A percentile compares a stretch with the other conserved stretches of the same genome.
Conservation (phyloP, 2,888 invertebrate genomes). For the Caenorhabditis sp. region DNA sequence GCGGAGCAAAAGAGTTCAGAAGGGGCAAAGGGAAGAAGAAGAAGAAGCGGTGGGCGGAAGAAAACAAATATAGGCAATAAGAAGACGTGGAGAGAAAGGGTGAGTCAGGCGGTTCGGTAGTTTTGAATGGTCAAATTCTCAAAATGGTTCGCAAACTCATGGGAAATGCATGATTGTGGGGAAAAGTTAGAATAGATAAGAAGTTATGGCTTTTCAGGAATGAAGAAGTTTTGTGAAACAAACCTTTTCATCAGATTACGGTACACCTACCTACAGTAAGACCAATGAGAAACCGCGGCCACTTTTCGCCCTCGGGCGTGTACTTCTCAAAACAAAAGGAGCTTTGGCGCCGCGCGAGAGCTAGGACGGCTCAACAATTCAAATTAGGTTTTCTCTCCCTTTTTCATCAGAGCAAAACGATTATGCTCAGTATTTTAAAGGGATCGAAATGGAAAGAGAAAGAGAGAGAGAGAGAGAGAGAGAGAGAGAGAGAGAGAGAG, state of each 20-base stretch:
- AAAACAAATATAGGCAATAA: constrained; percentile 37
- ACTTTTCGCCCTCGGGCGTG: no score
- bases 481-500: constrained; percentile 1
- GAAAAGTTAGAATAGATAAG: no score
- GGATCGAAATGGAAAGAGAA: not conserved
- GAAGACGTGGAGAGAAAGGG: constrained; percentile 8
- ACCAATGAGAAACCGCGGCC: no score
- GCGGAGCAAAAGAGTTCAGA: constrained; percentile 5
- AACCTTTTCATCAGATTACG: no score
- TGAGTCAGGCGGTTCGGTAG: not conserved
- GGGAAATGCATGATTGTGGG: no score
- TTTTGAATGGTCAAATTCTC: not conserved
- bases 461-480: no score
- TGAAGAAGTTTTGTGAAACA: no score
- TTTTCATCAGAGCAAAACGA: not conserved
- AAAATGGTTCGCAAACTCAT: no score
- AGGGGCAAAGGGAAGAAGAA: not conserved
- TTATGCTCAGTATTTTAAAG: not conserved
- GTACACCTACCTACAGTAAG: no score
- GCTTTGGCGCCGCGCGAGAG: not conserved
- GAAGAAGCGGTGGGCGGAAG: constrained; percentile 16
- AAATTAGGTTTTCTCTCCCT: constrained; percentile 1
- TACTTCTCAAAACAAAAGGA: not conserved
- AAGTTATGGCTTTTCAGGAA: no score
- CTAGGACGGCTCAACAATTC: not conserved